A percentile compares a stretch with the other conserved stretches of the same genome.
These are phyloP conservation scores for Helicolenus hilgendorfi DNA, from an alignment of 2,797 vertebrate genomes.

Conservation along the genomic window DNA sequence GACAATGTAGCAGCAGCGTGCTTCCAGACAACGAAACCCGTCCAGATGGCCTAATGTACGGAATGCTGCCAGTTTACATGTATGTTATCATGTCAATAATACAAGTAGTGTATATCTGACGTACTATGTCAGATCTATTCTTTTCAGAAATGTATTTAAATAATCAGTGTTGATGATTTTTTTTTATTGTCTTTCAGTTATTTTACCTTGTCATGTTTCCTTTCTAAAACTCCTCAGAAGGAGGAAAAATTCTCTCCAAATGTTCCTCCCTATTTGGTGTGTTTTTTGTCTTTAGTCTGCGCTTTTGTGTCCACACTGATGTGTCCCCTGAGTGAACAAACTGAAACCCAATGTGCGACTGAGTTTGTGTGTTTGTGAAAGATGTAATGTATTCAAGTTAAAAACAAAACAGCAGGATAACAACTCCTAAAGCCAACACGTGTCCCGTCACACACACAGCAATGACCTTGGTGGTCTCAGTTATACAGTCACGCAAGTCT, in stretches of 20 bases:
- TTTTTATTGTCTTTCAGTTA: conserved; percentile 41
- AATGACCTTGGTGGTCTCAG: conserved; percentile 63
- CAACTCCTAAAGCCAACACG: conserved; percentile 38
- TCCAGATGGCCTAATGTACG: conserved; percentile 16
- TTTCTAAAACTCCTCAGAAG: conserved; percentile 23
- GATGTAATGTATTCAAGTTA: conserved; percentile 30
- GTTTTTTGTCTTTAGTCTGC: conserved; percentile 50
- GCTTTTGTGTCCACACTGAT: conserved; percentile 47
- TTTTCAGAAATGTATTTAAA: conserved; percentile 50
- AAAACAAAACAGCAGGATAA: conserved; percentile 62
- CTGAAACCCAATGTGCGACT: conserved; percentile 53
- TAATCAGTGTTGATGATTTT: conserved; percentile 46
- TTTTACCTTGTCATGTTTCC: conserved; percentile 46
- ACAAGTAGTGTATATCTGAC: conserved; percentile 52
- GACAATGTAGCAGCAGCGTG: conserved; percentile 5
- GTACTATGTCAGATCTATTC: conserved; percentile 50
- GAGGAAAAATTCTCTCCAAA: conserved; percentile 13
- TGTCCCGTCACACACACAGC: conserved; percentile 47
- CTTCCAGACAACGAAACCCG: conserved; percentile 7
- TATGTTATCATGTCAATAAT: conserved; percentile 40
- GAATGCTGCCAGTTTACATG: conserved; percentile 52
- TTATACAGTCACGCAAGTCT: conserved; percentile 79
- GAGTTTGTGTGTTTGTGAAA: conserved; percentile 55
- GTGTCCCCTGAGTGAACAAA: conserved; percentile 54
- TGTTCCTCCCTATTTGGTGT: conserved; percentile 24